A percentile compares a stretch with the other conserved stretches of the same genome.
Evolutionary conservation across 2,113 vertebrate species (phyloP).

Genomic region (Chaetodon auriga): DNA sequence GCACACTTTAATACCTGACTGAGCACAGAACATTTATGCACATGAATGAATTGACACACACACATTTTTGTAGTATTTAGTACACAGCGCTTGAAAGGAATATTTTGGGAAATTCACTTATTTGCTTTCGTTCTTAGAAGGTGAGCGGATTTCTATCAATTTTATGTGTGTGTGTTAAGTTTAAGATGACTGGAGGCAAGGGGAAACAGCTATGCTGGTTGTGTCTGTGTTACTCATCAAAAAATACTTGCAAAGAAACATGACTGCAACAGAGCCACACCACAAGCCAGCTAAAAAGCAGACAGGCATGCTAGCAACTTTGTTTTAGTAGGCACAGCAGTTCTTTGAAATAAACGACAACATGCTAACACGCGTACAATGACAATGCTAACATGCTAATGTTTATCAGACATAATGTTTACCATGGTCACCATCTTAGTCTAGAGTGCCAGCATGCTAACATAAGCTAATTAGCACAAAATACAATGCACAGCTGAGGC

Average conservation of each 20-base stretch:
- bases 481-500: background rate
- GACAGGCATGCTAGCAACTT: background rate
- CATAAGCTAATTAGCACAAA: background rate
- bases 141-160: slow-evolving; percentile 2
- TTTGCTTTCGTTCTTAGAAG: background rate
- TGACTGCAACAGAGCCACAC: background rate
- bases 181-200: background rate
- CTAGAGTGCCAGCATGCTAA: background rate
- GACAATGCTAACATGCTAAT: background rate
- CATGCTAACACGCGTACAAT: background rate
- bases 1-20: slow-evolving; percentile 25
- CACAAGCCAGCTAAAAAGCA: background rate
- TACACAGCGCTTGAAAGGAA: background rate
- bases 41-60: no score
- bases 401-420: background rate
- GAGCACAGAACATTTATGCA: background rate
- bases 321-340: no score
- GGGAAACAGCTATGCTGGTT: background rate
- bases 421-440: background rate
- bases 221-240: background rate
- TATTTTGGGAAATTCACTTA: background rate
- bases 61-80: background rate
- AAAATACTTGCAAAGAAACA: background rate
- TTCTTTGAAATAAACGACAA: no score
- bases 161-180: background rate